These are phyloP conservation scores for Proteles cristata DNA, from an alignment of 2,113 vertebrate species.

Conservation along the genomic window DNA sequence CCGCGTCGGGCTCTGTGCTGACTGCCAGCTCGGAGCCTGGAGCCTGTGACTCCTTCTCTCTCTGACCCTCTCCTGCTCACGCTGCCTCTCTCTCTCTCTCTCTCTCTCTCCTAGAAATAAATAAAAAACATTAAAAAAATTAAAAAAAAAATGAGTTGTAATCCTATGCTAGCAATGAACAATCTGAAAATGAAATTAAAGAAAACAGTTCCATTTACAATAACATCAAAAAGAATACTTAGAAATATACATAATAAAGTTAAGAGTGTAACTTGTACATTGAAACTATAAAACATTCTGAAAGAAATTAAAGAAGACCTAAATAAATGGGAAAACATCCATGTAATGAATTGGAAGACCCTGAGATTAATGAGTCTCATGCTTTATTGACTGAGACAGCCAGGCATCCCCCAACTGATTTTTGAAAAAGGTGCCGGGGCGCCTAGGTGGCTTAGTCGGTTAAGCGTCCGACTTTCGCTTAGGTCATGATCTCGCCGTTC, in stretches of 20 bases:
- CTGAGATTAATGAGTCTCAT: background rate
- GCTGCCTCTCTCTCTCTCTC: too few species aligned
- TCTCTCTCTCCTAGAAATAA: too few species aligned
- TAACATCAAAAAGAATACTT: background rate
- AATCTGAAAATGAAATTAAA: background rate
- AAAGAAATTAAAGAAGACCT: background rate
- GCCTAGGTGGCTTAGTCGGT: too few species aligned
- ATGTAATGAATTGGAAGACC: background rate
- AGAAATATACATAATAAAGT: background rate
- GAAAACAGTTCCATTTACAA: background rate
- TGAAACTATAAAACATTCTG: background rate
- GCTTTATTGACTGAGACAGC: background rate
- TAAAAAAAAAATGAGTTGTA: background rate
- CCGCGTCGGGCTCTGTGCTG: too few species aligned
- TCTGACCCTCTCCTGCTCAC: too few species aligned
- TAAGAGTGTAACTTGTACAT: background rate
- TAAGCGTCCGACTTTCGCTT: too few species aligned
- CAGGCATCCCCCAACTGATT: background rate
- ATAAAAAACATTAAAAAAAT: too few species aligned
- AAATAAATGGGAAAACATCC: background rate
- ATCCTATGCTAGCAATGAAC: background rate
- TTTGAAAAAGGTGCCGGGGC: background rate
- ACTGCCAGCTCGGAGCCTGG: too few species aligned
- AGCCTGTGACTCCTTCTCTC: too few species aligned
- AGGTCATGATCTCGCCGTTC: too few species aligned